Evolutionary conservation across 2,797 vertebrate genomes (phyloP).

Genomic region (Garrulus glandarius): DNA sequence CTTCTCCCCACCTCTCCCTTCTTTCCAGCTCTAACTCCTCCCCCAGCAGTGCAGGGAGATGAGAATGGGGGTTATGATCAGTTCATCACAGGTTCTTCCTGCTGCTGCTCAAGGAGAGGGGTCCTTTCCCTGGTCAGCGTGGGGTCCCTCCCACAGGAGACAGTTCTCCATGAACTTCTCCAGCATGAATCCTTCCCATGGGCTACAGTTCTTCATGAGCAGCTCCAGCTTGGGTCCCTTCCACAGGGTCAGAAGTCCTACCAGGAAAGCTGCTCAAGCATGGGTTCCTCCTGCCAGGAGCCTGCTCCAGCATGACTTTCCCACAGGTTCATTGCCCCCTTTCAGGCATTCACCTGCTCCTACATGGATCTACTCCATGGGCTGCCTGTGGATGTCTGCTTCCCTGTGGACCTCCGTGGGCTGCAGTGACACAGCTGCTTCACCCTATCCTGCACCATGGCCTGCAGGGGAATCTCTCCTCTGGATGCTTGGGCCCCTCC

Average conservation of each 20-base stretch:
- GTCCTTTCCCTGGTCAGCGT: accelerated
- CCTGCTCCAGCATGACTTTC: neutral
- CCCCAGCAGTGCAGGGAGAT: neutral
- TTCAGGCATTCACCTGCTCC: neutral
- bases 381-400: neutral
- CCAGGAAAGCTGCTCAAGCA: neutral
- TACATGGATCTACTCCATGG: neutral
- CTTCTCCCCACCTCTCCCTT: neutral
- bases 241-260: neutral
- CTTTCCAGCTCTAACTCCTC: neutral
- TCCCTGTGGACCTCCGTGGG: neutral
- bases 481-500: neutral
- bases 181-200: neutral
- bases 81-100: neutral
- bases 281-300: neutral
- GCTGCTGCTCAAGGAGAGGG: accelerated
- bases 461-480: neutral
- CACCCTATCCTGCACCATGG: no score
- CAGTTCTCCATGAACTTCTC: neutral
- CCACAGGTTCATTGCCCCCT: neutral
- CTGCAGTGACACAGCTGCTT: neutral
- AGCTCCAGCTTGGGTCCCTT: neutral
- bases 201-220: neutral
- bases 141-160: neutral
- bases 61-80: neutral